Conservation (phyloP, 1,140 invertebrate species). For the Drosophila mojavensis region DNA sequence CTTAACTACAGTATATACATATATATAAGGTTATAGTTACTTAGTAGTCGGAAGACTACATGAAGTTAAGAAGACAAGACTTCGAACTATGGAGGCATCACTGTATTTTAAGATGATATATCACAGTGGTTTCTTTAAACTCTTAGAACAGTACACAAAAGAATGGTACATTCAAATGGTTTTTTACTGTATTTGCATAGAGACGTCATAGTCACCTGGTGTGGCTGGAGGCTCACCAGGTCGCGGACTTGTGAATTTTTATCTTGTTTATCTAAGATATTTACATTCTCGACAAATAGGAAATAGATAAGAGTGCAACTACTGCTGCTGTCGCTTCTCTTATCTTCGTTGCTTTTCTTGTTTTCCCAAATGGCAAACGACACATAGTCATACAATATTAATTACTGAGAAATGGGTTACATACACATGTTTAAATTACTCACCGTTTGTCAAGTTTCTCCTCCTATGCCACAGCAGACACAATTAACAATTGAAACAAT, state of each 20-base stretch:
- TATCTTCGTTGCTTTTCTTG: conserved; percentile 32
- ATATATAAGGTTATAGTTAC: no score
- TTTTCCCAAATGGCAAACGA: conserved; percentile 14
- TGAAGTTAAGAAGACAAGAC: no score
- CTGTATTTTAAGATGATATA: no score
- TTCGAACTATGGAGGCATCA: background rate
- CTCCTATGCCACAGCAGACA: background rate
- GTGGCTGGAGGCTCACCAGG: background rate
- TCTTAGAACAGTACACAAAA: no score
- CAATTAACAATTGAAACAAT: conserved; percentile 22
- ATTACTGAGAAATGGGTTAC: conserved; percentile 46
- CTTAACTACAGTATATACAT: no score
- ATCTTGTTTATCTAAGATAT: conserved; percentile 12
- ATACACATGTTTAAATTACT: conserved; percentile 15
- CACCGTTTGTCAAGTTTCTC: conserved; percentile 18
- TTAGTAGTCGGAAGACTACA: no score
- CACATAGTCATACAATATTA: conserved; percentile 27
- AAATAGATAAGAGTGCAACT: conserved; percentile 25
- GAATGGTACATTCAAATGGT: no score
- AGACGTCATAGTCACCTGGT: background rate
- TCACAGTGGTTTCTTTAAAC: no score
- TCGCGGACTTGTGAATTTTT: background rate
- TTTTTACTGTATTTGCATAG: background rate
- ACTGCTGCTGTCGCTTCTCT: conserved; percentile 13
- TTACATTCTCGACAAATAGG: conserved; percentile 18